These are phyloP conservation scores for Cochlearius cochlearius DNA, from an alignment of 2,113 vertebrate species.

Conservation along the genomic window DNA sequence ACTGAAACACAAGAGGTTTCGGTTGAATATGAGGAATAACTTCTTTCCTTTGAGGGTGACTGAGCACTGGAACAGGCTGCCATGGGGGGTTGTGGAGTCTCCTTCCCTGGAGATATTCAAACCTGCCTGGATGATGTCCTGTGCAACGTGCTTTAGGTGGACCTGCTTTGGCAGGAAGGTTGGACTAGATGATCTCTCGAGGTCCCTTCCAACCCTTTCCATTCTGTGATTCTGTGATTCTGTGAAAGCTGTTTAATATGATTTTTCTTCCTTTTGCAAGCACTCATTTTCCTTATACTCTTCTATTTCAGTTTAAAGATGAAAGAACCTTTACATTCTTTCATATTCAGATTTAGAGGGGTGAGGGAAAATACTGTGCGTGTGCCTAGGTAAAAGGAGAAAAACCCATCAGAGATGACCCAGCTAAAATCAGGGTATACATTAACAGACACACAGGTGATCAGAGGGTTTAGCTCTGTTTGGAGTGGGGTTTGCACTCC, in stretches of 20 bases:
- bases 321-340: not conserved
- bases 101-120: too few species aligned
- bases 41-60: too few species aligned
- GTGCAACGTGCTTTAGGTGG: too few species aligned
- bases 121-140: too few species aligned
- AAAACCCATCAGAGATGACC: not conserved
- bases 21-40: too few species aligned
- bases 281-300: not conserved
- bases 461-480: not conserved
- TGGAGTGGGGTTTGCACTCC: not conserved
- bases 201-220: too few species aligned
- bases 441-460: not conserved
- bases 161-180: too few species aligned
- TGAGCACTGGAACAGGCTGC: too few species aligned
- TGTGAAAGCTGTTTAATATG: not conserved
- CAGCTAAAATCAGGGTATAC: not conserved
- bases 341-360: not conserved
- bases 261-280: not conserved
- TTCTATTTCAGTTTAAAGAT: not conserved
- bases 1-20: too few species aligned
- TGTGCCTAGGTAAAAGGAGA: not conserved
- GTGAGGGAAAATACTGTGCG: not conserved
- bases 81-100: too few species aligned
- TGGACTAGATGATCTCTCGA: too few species aligned
- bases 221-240: too few species aligned